phyloP scores from a whole-genome alignment of 2,888 invertebrate genomes.

The Fabriciana adippe region DNA sequence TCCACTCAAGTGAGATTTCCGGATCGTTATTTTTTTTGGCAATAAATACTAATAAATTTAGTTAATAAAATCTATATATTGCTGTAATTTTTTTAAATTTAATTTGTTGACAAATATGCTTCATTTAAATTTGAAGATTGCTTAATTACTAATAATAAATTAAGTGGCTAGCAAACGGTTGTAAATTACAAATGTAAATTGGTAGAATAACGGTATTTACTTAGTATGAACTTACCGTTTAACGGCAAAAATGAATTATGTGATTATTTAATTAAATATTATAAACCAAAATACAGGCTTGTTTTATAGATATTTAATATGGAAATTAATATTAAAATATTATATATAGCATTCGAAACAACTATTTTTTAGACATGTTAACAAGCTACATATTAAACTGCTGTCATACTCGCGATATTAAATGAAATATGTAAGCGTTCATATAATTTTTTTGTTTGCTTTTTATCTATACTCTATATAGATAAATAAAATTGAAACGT shows the following conservation, averaged over 20 bases:
- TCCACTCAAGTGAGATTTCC: too few relatives aligned
- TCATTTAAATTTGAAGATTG: slow-evolving; percentile 11
- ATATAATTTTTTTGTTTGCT: too few relatives aligned
- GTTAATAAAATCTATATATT: neutral
- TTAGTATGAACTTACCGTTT: slow-evolving; percentile 17
- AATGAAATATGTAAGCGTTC: too few relatives aligned
- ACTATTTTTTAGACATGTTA: too few relatives aligned
- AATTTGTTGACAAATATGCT: slow-evolving; percentile 18
- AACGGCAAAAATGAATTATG: slow-evolving; percentile 5
- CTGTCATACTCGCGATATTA: too few relatives aligned
- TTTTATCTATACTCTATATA: too few relatives aligned
- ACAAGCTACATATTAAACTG: too few relatives aligned
- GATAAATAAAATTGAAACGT: too few relatives aligned
- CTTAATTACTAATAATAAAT: slow-evolving; percentile 34
- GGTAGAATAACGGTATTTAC: slow-evolving; percentile 24
- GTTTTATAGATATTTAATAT: slow-evolving; percentile 1
- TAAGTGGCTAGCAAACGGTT: slow-evolving; percentile 27
- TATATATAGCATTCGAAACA: too few relatives aligned
- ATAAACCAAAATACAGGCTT: neutral
- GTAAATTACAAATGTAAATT: slow-evolving; percentile 35
- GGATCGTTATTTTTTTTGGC: neutral
- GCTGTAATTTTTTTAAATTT: slow-evolving; percentile 1
- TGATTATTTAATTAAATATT: slow-evolving; percentile 14
- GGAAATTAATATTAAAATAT: neutral
- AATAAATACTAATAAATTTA: neutral